Percentiles rank a stretch among this genome's conserved stretches.
Evolutionary conservation across 2,888 invertebrate species (phyloP).

Genomic region (Anticlea derivata): DNA sequence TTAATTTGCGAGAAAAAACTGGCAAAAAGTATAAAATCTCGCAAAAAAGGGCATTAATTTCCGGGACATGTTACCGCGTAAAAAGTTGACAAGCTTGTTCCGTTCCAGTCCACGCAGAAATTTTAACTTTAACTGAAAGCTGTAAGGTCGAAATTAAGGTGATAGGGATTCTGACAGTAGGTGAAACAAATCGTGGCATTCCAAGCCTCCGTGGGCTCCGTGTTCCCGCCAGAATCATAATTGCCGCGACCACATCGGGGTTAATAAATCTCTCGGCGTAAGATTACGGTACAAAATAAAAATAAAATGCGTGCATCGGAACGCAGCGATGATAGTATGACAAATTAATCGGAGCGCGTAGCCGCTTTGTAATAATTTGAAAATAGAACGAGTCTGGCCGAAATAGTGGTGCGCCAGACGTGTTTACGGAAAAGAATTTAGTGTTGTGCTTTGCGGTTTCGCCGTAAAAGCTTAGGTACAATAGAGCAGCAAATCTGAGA

Average conservation of each 20-base stretch:
- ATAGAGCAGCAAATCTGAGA: constrained; percentile 14
- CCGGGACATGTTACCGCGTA: constrained; percentile 28
- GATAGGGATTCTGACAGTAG: constrained; percentile 12
- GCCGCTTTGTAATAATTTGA: constrained; percentile 58
- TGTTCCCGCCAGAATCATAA: constrained; percentile 54
- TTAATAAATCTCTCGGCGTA: constrained; percentile 62
- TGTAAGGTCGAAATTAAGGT: constrained; percentile 16
- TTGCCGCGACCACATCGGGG: constrained; percentile 50
- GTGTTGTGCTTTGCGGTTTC: constrained; percentile 28
- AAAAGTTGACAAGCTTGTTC: constrained; percentile 29
- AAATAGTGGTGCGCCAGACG: constrained; percentile 32
- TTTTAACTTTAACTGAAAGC: constrained; percentile 8
- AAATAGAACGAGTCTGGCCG: constrained; percentile 60
- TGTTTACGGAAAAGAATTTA: constrained; percentile 35
- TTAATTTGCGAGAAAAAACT: constrained; percentile 31
- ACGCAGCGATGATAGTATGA: constrained; percentile 64
- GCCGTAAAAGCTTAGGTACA: constrained; percentile 30
- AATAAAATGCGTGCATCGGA: constrained; percentile 51
- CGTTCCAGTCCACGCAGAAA: constrained; percentile 21
- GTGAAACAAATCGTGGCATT: constrained; percentile 50
- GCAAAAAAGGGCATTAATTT: constrained; percentile 34
- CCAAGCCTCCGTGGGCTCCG: constrained; percentile 38
- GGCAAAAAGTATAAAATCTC: constrained; percentile 18
- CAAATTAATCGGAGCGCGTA: constrained; percentile 66
- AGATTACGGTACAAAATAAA: constrained; percentile 60